phyloP scores from a whole-genome alignment of 2,797 vertebrate genomes.

The Erpetoichthys calabaricus region DNA sequence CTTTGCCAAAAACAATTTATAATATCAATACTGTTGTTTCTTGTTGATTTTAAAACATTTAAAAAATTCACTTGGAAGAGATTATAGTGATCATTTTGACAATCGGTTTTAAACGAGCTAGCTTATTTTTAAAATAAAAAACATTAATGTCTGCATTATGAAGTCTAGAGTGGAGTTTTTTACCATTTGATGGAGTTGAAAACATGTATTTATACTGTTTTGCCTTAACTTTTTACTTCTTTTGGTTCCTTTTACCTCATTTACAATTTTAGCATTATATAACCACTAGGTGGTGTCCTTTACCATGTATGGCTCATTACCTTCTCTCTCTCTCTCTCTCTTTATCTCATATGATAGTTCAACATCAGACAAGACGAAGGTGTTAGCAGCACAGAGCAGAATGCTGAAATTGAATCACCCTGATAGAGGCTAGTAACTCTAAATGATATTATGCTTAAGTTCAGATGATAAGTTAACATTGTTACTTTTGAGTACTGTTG shows the following conservation, averaged over 20 bases:
- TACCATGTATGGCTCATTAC: not conserved
- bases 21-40: too few relatives aligned
- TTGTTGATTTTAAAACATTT: too few relatives aligned
- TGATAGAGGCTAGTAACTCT: constrained; percentile 68
- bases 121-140: not conserved
- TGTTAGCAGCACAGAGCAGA: constrained; percentile 68
- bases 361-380: constrained; percentile 60
- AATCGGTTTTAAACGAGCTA: not conserved
- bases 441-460: not conserved
- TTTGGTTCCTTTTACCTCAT: not conserved
- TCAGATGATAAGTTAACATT: not conserved
- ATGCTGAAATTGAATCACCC: constrained; percentile 89
- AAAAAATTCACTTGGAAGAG: too few relatives aligned
- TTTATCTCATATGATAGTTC: constrained; percentile 56
- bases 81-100: too few relatives aligned
- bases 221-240: not conserved
- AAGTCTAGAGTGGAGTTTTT: not conserved
- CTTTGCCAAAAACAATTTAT: too few relatives aligned
- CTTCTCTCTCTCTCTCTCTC: constrained; percentile 11
- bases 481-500: constrained; percentile 13
- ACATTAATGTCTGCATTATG: not conserved
- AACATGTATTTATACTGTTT: not conserved
- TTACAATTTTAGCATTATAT: not conserved
- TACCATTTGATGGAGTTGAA: too few relatives aligned
- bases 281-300: constrained; percentile 20